Conservation (phyloP, 2,113 vertebrate genomes). For the Cavia aperea region DNA sequence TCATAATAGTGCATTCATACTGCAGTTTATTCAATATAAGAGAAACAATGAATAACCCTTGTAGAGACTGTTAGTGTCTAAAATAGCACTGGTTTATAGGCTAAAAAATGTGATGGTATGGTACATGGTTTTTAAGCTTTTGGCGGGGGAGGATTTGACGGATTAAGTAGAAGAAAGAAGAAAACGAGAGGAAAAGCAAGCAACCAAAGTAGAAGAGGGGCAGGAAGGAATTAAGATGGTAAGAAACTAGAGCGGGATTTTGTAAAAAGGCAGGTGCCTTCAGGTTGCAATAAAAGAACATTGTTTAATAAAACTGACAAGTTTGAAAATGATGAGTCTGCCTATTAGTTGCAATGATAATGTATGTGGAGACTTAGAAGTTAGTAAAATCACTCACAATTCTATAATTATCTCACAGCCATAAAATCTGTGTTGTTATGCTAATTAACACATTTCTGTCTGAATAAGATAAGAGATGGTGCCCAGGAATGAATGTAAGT, state of each 20-base stretch:
- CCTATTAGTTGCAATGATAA: constrained; percentile 21
- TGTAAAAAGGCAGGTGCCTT: background rate
- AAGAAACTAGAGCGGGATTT: background rate
- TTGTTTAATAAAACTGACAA: constrained; percentile 8
- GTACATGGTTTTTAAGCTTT: background rate
- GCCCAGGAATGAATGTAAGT: constrained; percentile 38
- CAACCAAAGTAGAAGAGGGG: background rate
- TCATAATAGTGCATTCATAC: background rate
- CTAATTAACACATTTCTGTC: constrained; percentile 65
- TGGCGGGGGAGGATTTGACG: background rate
- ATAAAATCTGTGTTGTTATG: constrained; percentile 55
- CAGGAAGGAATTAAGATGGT: background rate
- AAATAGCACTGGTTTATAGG: background rate
- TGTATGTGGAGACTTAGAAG: constrained; percentile 37
- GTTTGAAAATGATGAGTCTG: constrained; percentile 22
- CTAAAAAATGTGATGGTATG: background rate
- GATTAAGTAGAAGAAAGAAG: background rate
- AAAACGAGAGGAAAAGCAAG: background rate
- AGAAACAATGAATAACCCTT: background rate
- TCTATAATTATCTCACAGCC: constrained; percentile 52
- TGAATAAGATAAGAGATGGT: constrained; percentile 50
- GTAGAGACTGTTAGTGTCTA: background rate
- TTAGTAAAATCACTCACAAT: constrained; percentile 51
- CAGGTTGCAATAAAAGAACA: background rate
- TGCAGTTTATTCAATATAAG: background rate